A percentile compares a stretch with the other conserved stretches of the same genome.
These are phyloP conservation scores for Caenorhabditis japonica DNA, from an alignment of 2,888 invertebrate genomes.

Conservation along the genomic window DNA sequence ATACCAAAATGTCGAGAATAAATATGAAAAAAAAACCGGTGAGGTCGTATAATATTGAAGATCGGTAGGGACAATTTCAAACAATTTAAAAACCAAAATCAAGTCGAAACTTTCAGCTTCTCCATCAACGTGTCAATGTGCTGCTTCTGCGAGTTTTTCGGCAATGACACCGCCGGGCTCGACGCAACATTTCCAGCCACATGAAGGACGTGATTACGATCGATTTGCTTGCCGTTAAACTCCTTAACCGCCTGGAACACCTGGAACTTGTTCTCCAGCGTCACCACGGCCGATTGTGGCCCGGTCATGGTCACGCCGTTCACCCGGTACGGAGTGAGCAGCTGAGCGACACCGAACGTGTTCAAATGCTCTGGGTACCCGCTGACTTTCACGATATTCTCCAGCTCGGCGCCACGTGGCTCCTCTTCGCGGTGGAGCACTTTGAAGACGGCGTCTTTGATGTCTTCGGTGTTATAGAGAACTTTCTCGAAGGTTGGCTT, in stretches of 20 bases:
- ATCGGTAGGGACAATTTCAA: no score
- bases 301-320: conserved; percentile 40
- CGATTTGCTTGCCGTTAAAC: conserved; percentile 37
- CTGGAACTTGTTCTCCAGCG: conserved; percentile 63
- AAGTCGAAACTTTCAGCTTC: conserved; percentile 25
- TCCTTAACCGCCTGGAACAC: conserved; percentile 49
- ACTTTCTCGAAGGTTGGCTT: conserved; percentile 48
- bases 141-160: conserved; percentile 1
- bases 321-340: conserved; percentile 49
- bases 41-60: not conserved
- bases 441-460: conserved; percentile 53
- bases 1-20: not conserved
- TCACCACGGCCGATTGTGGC: conserved; percentile 52
- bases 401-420: conserved; percentile 27
- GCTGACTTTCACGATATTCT: conserved; percentile 28
- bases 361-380: conserved; percentile 58
- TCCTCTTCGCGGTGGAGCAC: conserved; percentile 53
- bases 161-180: conserved; percentile 14
- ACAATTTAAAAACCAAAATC: no score
- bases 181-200: conserved; percentile 15
- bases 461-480: conserved; percentile 53
- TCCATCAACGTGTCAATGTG: conserved; percentile 22
- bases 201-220: conserved; percentile 36
- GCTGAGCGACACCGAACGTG: conserved; percentile 61
- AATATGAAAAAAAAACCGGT: conserved; percentile 17